phyloP scores from a whole-genome alignment of 2,797 vertebrate species.

The Sebastes hubbsi region DNA sequence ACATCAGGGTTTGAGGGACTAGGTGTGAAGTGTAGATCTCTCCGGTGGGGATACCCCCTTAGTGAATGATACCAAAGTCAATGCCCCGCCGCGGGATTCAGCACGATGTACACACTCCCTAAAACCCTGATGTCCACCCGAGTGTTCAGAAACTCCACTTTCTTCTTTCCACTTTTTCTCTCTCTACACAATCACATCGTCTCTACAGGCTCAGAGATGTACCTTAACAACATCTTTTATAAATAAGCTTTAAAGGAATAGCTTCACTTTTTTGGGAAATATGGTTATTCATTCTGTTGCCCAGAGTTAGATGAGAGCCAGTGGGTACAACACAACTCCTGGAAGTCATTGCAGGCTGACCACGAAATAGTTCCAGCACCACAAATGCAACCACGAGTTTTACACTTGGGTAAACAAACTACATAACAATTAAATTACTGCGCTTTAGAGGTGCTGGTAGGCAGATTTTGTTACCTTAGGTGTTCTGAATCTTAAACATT shows the following conservation, averaged over 20 bases:
- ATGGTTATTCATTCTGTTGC: neutral
- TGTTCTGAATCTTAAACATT: neutral
- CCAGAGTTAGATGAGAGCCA: neutral
- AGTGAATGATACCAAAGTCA: slow-evolving; percentile 87
- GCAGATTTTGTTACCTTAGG: neutral
- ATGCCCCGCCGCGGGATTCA: slow-evolving; percentile 66
- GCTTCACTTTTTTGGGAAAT: neutral
- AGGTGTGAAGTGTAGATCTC: slow-evolving; percentile 42
- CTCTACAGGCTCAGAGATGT: neutral
- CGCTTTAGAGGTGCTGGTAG: neutral
- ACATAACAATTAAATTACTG: neutral
- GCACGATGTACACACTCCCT: slow-evolving; percentile 34
- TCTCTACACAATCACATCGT: slow-evolving; percentile 5
- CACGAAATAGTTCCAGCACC: neutral
- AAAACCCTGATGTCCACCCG: slow-evolving; percentile 29
- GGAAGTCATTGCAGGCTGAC: neutral
- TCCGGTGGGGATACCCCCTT: slow-evolving; percentile 74
- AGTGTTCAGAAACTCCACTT: slow-evolving; percentile 34
- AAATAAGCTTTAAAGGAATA: neutral
- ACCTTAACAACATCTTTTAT: neutral
- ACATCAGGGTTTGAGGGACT: slow-evolving; percentile 37
- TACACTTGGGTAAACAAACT: neutral
- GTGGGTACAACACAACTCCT: neutral
- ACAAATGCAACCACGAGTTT: neutral
- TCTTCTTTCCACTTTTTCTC: neutral